Conservation (phyloP, 2,888 invertebrate genomes). For the Troides aeacus region DNA sequence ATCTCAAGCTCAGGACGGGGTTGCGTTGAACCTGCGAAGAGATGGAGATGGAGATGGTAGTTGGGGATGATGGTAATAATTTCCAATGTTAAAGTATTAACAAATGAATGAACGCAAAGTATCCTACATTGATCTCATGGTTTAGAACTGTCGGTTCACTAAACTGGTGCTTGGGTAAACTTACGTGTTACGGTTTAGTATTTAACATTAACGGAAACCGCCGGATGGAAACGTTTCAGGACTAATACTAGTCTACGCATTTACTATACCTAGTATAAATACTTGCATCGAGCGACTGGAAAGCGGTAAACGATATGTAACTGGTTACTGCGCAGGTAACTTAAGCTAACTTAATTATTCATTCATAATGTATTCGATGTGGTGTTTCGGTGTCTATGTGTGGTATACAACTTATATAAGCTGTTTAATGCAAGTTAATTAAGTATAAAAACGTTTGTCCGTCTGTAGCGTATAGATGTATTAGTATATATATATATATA, state of each 20-base stretch:
- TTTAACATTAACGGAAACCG: background rate
- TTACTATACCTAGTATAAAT: constrained; percentile 39
- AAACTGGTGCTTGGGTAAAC: constrained; percentile 62
- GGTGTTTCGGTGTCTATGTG: constrained; percentile 11
- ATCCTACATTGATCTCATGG: constrained; percentile 65
- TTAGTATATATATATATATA: background rate
- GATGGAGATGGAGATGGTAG: no score
- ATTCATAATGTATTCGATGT: constrained; percentile 1
- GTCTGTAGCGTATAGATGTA: background rate
- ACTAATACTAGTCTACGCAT: constrained; percentile 51
- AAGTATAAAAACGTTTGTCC: constrained; percentile 1
- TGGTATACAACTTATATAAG: no score
- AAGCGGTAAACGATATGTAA: constrained; percentile 4
- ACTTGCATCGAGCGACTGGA: constrained; percentile 19
- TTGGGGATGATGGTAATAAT: no score
- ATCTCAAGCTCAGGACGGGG: no score
- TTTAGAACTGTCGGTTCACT: constrained; percentile 42
- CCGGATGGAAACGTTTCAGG: background rate
- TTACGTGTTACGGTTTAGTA: constrained; percentile 37
- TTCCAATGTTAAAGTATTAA: no score
- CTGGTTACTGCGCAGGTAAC: background rate
- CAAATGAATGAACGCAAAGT: constrained; percentile 23
- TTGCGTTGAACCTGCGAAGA: no score
- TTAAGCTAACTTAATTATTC: background rate
- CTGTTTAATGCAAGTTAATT: constrained; percentile 12